Evolutionary conservation across 2,888 invertebrate species (phyloP).

Genomic region (Dione juno): DNA sequence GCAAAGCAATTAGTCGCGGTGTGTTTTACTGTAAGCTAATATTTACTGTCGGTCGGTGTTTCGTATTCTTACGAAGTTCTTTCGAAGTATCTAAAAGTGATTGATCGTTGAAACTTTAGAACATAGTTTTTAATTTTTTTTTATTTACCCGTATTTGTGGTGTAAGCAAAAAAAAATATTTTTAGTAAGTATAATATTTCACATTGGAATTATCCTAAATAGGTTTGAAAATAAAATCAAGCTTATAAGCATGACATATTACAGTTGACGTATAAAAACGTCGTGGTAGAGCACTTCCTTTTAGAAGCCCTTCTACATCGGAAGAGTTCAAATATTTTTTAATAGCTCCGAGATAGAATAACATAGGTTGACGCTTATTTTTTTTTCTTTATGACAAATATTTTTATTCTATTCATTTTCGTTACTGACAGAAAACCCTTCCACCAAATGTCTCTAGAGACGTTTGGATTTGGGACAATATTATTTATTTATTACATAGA

Average conservation of each 20-base stretch:
- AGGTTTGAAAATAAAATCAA: conserved; percentile 17
- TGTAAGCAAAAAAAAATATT: neutral
- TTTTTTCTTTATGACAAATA: neutral
- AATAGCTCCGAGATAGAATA: conserved; percentile 11
- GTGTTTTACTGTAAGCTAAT: conserved; percentile 54
- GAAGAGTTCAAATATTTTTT: conserved; percentile 47
- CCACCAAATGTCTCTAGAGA: too few relatives aligned
- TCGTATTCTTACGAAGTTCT: conserved; percentile 47
- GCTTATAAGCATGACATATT: conserved; percentile 33
- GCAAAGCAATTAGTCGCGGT: conserved; percentile 58
- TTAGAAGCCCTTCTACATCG: conserved; percentile 57
- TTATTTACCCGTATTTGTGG: neutral
- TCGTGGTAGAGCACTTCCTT: conserved; percentile 60
- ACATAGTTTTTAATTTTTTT: neutral
- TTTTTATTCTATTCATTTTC: neutral
- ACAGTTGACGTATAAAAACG: conserved; percentile 39
- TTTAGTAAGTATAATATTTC: too few relatives aligned
- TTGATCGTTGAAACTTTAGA: neutral
- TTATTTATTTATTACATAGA: too few relatives aligned
- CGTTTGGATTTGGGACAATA: too few relatives aligned
- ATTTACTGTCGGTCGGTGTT: conserved; percentile 51
- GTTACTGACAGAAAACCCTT: neutral
- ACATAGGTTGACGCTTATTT: neutral
- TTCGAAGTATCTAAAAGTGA: conserved; percentile 29
- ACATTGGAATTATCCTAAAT: neutral